A percentile compares a stretch with the other conserved stretches of the same genome.
Evolutionary conservation across 2,797 vertebrate genomes (phyloP).

Genomic region (Gorsachius magnificus): DNA sequence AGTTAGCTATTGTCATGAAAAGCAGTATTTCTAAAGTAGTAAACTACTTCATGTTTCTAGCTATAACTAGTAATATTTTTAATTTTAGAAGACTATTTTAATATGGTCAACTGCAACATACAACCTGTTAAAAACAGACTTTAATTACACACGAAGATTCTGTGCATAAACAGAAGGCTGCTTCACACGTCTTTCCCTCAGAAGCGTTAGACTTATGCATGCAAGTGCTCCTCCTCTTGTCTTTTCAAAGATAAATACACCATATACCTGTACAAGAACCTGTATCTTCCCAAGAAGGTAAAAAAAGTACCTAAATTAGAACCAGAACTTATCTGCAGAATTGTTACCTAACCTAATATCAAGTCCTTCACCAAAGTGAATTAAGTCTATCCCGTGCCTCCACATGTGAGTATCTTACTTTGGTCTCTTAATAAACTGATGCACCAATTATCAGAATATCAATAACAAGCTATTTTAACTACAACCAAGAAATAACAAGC

Average conservation of each 20-base stretch:
- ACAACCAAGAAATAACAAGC: background rate
- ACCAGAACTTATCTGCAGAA: background rate
- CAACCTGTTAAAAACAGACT: background rate
- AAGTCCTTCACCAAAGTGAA: background rate
- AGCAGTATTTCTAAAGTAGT: background rate
- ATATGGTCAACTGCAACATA: background rate
- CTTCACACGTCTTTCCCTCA: background rate
- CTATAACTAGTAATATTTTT: background rate
- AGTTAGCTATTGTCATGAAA: background rate
- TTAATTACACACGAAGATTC: background rate
- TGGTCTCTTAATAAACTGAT: background rate
- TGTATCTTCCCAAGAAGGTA: background rate
- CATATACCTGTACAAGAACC: background rate
- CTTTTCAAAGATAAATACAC: background rate
- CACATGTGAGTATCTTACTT: background rate
- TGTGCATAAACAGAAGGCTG: background rate
- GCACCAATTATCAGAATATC: background rate
- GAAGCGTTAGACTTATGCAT: background rate
- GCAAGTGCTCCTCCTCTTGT: background rate
- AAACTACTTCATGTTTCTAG: background rate
- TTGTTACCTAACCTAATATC: background rate
- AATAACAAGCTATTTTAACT: background rate
- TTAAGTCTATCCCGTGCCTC: background rate
- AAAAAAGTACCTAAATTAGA: background rate
- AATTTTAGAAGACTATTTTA: background rate